phyloP scores from a whole-genome alignment of 2,797 vertebrate species.

The Acipenser transmontanus region DNA sequence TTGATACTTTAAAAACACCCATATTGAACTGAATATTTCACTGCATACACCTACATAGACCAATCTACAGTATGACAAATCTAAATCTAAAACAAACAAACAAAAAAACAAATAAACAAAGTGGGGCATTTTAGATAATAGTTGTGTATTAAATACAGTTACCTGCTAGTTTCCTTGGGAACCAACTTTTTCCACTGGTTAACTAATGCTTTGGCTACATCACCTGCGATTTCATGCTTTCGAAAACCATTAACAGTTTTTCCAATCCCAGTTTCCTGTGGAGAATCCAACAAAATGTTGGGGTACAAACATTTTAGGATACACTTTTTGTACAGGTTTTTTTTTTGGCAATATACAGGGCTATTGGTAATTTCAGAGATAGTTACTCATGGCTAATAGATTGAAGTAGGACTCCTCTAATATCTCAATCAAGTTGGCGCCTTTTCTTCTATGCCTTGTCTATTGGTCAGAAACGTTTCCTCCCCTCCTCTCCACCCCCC shows the following conservation, averaged over 20 bases:
- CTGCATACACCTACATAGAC: background rate
- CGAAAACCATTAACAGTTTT: constrained; percentile 72
- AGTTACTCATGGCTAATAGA: no score
- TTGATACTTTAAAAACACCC: background rate
- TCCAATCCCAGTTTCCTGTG: constrained; percentile 75
- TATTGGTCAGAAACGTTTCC: no score
- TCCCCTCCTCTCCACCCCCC: no score
- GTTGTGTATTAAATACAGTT: constrained; percentile 7
- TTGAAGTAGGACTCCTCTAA: no score
- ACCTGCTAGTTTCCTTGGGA: constrained; percentile 57
- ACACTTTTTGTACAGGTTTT: no score
- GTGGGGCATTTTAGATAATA: background rate
- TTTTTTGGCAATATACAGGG: no score
- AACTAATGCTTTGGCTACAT: constrained; percentile 64
- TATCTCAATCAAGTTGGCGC: no score
- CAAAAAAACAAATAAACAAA: no score
- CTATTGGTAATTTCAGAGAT: no score
- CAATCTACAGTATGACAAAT: background rate
- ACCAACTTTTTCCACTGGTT: constrained; percentile 66
- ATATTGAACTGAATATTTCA: background rate
- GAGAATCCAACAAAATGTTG: constrained; percentile 10
- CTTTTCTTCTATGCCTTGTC: no score
- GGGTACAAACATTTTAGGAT: no score
- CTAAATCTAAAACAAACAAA: no score
- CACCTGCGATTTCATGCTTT: constrained; percentile 62